Evolutionary conservation across 2,113 vertebrate species (phyloP), one percentile per base, ranked within the genome.

Genomic region (Poeciliopsis occidentalis): DNA sequence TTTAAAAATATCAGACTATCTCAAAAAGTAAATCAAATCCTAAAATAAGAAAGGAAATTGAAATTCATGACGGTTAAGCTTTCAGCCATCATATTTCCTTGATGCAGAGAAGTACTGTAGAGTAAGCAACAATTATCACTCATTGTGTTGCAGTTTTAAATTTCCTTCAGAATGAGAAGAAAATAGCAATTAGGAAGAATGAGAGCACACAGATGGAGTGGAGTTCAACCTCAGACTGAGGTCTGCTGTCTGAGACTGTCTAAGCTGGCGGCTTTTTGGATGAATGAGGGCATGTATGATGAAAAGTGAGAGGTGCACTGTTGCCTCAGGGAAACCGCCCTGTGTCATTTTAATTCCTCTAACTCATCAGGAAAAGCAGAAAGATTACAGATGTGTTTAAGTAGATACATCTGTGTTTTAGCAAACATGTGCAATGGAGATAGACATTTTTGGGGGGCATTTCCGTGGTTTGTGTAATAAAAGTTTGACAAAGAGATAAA

Each of bases 161-260:
- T 85, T 72, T 11, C 67, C 84, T 84, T 60, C 73, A 71, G 57
- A 80, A 85, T 79, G 69, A 80, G 75, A 77, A 74, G 80, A 91
- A 92, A 92, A 87, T 82, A 88, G 73, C 80, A 89, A 90, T 92
- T 89, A 89, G 70, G 73, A 31, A 64, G 62, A 69, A 80, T 57
- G 57, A 71, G 71, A 78, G 51, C 70, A 76, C 71, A 88, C 75
- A 81, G 72, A 44, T 1, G 0, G 64, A 65, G 61, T 63, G 64
- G 30, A 75, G 72, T 13, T 66, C 44, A 70, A 86, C 76, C 78
- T 81, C 62, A 81, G 67, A 85, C 63, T 13, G 26, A 12, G 76
- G 67, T 39, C 64, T 19, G 60, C 41, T 60, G 71, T 85, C 73
- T 84, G 60, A 81, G 77, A 13, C 73, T 22, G 81, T 80, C 87